Evolutionary conservation across 1,140 invertebrate species (phyloP).

Genomic region (Drosophila navojoa): DNA sequence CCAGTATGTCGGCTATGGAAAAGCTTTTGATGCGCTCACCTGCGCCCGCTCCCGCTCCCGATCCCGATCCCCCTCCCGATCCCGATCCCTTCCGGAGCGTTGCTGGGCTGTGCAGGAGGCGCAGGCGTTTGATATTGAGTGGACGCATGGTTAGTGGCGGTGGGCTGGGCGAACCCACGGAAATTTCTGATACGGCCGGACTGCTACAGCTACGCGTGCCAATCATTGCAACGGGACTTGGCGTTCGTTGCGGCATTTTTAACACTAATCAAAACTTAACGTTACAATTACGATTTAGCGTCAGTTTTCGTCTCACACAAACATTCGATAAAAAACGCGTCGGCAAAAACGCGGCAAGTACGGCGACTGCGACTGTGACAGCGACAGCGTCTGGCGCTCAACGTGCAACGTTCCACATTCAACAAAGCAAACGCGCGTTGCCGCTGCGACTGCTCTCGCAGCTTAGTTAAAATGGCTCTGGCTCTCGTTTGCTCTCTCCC

Average conservation of each 20-base stretch:
- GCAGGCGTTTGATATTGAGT: constrained; percentile 87
- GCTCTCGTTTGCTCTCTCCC: constrained; percentile 22
- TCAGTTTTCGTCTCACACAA: constrained; percentile 17
- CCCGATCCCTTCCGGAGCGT: constrained; percentile 31
- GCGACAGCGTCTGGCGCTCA: constrained; percentile 48
- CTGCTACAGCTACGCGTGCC: constrained; percentile 55
- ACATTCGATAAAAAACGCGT: constrained; percentile 55
- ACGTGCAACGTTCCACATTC: constrained; percentile 73
- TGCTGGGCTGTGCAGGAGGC: constrained; percentile 57
- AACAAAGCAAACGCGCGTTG: constrained; percentile 54
- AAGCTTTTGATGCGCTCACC: constrained; percentile 92
- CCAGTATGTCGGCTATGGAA: constrained; percentile 96
- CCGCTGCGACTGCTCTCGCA: constrained; percentile 18
- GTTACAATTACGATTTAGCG: not conserved
- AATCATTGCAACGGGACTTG: constrained; percentile 46
- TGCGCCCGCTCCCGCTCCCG: not conserved
- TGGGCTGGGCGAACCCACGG: constrained; percentile 78
- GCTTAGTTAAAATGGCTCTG: constrained; percentile 55
- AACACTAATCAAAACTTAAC: not conserved
- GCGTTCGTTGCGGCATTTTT: constrained; percentile 64
- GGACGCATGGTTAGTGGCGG: constrained; percentile 52
- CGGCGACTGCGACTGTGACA: constrained; percentile 38
- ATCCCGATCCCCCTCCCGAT: not conserved
- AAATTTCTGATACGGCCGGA: constrained; percentile 80
- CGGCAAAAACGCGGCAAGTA: constrained; percentile 65